Conservation (phyloP, 2,888 invertebrate species). For the Rambutsinella grinnellia region DNA sequence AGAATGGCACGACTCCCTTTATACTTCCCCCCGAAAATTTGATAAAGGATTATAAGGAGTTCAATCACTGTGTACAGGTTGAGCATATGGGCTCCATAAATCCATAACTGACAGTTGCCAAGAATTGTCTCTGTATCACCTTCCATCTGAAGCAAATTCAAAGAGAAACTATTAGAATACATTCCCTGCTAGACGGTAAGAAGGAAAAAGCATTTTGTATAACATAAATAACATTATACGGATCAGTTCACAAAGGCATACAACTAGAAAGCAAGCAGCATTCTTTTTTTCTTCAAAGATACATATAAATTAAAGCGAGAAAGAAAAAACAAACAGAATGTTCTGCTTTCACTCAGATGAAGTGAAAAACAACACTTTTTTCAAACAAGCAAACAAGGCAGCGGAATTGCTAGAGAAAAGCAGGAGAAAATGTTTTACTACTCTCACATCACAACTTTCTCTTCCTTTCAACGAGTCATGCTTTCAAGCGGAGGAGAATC, state of each 20-base stretch:
- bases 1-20: slow-evolving; percentile 45
- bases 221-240: background rate
- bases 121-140: slow-evolving; percentile 49
- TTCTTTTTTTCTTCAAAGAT: background rate
- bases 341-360: background rate
- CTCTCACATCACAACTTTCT: too few species aligned
- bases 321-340: background rate
- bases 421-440: too few species aligned
- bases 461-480: too few species aligned
- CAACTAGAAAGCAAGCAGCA: too few species aligned
- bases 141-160: too few species aligned
- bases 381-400: background rate
- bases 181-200: slow-evolving; percentile 31
- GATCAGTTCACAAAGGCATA: too few species aligned
- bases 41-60: slow-evolving; percentile 49
- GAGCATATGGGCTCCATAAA: slow-evolving; percentile 55
- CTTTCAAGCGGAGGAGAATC: background rate
- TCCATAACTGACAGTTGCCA: slow-evolving; percentile 59
- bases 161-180: too few species aligned
- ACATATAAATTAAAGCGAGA: background rate
- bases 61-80: slow-evolving; percentile 57
- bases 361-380: background rate
- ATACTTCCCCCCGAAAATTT: slow-evolving; percentile 20
- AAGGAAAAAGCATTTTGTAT: background rate
- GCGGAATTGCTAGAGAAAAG: background rate